Base-by-base conservation (phyloP, 2,113 vertebrate genomes). In the Muntiacus reevesi region DNA sequence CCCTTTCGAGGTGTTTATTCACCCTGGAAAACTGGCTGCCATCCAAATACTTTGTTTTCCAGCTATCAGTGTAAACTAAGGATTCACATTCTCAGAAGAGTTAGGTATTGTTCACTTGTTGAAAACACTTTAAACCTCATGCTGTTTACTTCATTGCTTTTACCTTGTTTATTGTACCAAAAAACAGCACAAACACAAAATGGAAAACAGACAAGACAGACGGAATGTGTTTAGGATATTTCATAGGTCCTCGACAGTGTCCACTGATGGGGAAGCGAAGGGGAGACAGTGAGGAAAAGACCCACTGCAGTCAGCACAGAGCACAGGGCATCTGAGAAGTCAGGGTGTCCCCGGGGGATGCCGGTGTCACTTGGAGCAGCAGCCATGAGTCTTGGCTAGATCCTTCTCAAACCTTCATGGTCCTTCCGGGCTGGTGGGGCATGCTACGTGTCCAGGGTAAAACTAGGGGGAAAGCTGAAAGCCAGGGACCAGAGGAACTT, bases 1-100 rank as follows among this genome's bases (percentile, higher is more conserved):
- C 89, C 98, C 98, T 97, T 97, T 98, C 33, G 88, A 98, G 97
- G 97, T 97, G 98, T 98, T 98, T 98, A 96, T 98, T 98, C 97
- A 97, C 92, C 98, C 98, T 95, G 85, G 96, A 98, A 97, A 98
- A 13, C 97, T 98, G 98, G 98, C 98, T 88, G 96, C 71, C 87
- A 5, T 95, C 98, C 98, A 98, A 95, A 97, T 76, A 93, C 98
- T 97, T 93, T 98, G 98, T 97, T 97, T 96, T 97, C 89, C 93
- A 97, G 97, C 97, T 90, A 97, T 98, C 96, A 87, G 90, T 43
- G 28, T 97, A 95, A 96, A 96, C 97, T 74, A 97, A 57, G 83
- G 97, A 90, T 92, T 88, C 96, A 67, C 91, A 17, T 87, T 94
- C 83, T 97, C 95, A 91, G 92, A 79, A 62, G 85, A 79, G 91